Percentiles rank a stretch among this genome's conserved stretches.
Evolutionary conservation across 1,140 invertebrate genomes (phyloP).

Genomic region (Phenacoccus solenopsis): DNA sequence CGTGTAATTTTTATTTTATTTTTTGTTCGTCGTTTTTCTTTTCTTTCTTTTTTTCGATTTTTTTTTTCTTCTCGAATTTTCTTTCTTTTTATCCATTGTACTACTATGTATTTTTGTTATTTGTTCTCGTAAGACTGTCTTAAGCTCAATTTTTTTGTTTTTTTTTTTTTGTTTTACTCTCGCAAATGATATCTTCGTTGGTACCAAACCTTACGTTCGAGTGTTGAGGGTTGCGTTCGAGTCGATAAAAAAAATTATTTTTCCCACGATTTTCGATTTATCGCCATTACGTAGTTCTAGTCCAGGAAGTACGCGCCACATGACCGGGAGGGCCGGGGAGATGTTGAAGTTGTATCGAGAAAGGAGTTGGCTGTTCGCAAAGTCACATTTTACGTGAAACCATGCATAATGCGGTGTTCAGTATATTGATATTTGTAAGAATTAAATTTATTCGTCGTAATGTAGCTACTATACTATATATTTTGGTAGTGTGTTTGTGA

Average conservation of each 20-base stretch:
- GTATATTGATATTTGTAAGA: background rate
- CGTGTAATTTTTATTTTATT: background rate
- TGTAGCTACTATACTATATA: background rate
- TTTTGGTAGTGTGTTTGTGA: background rate
- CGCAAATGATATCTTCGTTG: background rate
- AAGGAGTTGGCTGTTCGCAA: no score
- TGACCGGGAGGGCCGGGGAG: no score
- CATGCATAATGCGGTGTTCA: background rate
- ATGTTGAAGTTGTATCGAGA: no score
- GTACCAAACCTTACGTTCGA: background rate
- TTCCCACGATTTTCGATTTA: no score
- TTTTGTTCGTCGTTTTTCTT: background rate
- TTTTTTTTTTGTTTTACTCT: background rate
- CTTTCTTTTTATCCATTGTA: background rate
- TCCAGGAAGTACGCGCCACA: no score
- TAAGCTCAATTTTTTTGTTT: conserved; percentile 8
- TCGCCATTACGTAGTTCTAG: no score
- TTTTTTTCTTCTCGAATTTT: background rate
- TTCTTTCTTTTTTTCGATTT: background rate
- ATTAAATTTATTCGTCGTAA: background rate
- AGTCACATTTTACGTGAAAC: no score
- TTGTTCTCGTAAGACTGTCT: conserved; percentile 16
- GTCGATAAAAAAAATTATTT: no score
- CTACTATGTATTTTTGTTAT: conserved; percentile 1
- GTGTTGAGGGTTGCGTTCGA: no score